Conservation (phyloP, 2,797 vertebrate genomes). For the Hybognathus amarus region DNA sequence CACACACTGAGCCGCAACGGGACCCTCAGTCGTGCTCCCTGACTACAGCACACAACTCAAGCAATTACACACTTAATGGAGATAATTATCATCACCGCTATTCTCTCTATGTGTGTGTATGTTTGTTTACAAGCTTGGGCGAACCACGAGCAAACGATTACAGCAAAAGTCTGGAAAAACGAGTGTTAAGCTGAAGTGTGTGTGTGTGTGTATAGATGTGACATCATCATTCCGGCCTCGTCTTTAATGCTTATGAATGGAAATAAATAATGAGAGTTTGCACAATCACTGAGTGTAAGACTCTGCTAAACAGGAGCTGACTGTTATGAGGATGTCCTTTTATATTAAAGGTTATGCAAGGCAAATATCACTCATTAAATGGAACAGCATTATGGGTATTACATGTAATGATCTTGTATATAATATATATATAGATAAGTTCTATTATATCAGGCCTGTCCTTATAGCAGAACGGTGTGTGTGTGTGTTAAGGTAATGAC, state of each 20-base stretch:
- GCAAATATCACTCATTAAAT: not conserved
- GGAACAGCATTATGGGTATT: not conserved
- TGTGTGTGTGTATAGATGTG: too few relatives aligned
- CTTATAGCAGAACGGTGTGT: too few relatives aligned
- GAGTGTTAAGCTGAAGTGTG: too few relatives aligned
- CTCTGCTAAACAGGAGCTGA: not conserved
- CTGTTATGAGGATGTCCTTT: not conserved
- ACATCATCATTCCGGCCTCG: not conserved
- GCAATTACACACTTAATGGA: conserved; percentile 38
- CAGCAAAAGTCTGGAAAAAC: not conserved
- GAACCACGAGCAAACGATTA: not conserved
- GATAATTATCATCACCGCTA: not conserved
- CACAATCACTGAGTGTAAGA: not conserved
- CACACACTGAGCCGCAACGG: conserved; percentile 26
- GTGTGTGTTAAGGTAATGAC: too few relatives aligned
- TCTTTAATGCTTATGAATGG: not conserved
- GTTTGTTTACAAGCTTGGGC: not conserved
- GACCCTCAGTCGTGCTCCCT: conserved; percentile 31
- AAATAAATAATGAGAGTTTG: not conserved
- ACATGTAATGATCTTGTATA: not conserved
- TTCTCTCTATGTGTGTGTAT: not conserved
- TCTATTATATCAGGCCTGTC: too few relatives aligned
- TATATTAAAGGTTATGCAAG: not conserved
- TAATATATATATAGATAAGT: not conserved
- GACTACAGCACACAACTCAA: conserved; percentile 30